These are phyloP conservation scores for Ctenopoma kingsleyae DNA, from an alignment of 2,797 vertebrate genomes.

Conservation along the genomic window DNA sequence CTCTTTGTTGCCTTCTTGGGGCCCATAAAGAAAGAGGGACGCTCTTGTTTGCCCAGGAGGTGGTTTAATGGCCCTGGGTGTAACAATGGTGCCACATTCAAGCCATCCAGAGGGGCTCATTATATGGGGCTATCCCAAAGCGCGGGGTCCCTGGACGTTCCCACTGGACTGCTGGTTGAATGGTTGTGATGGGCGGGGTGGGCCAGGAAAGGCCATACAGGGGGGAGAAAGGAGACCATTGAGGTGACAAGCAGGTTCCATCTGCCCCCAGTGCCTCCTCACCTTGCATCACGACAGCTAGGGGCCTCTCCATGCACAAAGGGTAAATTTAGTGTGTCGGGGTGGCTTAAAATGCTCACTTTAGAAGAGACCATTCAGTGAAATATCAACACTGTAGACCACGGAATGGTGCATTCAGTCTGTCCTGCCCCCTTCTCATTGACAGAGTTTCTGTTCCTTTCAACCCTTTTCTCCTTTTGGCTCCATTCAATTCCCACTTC, in stretches of 20 bases:
- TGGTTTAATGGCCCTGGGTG: constrained; percentile 92
- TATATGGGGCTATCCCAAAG: constrained; percentile 91
- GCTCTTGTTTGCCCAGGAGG: constrained; percentile 96
- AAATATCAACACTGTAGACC: constrained; percentile 87
- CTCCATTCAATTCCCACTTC: constrained; percentile 83
- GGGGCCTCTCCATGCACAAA: constrained; percentile 90
- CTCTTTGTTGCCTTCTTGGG: constrained; percentile 90
- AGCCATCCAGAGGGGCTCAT: constrained; percentile 89
- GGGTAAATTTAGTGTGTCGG: constrained; percentile 87
- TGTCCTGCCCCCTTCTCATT: constrained; percentile 84
- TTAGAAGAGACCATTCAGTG: constrained; percentile 86
- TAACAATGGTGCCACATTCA: constrained; percentile 95
- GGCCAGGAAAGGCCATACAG: constrained; percentile 76
- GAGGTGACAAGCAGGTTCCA: constrained; percentile 95
- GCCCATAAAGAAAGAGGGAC: constrained; percentile 94
- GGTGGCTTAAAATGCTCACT: constrained; percentile 89
- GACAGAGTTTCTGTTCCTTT: constrained; percentile 86
- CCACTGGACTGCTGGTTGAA: constrained; percentile 91
- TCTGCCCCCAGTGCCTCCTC: constrained; percentile 93
- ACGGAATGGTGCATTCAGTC: constrained; percentile 85
- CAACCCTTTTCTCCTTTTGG: constrained; percentile 82
- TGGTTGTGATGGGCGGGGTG: constrained; percentile 85
- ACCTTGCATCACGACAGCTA: constrained; percentile 92
- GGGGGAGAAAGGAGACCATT: constrained; percentile 90
- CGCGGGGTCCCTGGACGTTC: constrained; percentile 90